phyloP scores from a whole-genome alignment of 2,113 vertebrate genomes.

The Spermophilus dauricus region DNA sequence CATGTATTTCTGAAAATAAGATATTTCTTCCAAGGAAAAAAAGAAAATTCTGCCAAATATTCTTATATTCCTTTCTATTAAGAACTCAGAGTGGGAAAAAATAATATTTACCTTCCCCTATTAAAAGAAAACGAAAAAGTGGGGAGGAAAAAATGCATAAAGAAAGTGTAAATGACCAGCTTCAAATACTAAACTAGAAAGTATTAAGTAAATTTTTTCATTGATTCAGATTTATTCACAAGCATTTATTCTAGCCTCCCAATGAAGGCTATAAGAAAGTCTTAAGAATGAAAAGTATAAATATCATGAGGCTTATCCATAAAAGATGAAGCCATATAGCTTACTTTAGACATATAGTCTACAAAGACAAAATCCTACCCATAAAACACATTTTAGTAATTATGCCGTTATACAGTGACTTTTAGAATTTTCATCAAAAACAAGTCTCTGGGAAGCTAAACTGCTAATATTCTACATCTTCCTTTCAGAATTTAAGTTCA shows the following conservation, averaged over 20 bases:
- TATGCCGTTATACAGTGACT: neutral
- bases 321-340: conserved; percentile 2
- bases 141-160: conserved; percentile 12
- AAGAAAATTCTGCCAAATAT: neutral
- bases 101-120: conserved; percentile 9
- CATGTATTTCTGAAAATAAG: conserved; percentile 54
- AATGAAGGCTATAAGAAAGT: neutral
- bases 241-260: conserved; percentile 44
- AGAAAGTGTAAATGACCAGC: conserved; percentile 35
- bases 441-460: neutral
- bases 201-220: conserved; percentile 7
- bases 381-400: neutral
- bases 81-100: conserved; percentile 40
- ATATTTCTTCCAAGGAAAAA: neutral
- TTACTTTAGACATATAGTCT: neutral
- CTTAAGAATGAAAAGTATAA: conserved; percentile 36
- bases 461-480: neutral
- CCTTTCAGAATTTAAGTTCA: neutral
- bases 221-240: conserved; percentile 60
- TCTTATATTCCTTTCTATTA: neutral
- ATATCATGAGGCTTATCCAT: neutral
- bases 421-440: conserved; percentile 36
- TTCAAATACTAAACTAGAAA: conserved; percentile 52
- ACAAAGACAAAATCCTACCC: neutral
- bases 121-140: neutral